Percentiles rank a stretch among this genome's conserved stretches.
These are phyloP conservation scores for Hypanus sabinus DNA, from an alignment of 2,113 vertebrate species.

Conservation along the genomic window DNA sequence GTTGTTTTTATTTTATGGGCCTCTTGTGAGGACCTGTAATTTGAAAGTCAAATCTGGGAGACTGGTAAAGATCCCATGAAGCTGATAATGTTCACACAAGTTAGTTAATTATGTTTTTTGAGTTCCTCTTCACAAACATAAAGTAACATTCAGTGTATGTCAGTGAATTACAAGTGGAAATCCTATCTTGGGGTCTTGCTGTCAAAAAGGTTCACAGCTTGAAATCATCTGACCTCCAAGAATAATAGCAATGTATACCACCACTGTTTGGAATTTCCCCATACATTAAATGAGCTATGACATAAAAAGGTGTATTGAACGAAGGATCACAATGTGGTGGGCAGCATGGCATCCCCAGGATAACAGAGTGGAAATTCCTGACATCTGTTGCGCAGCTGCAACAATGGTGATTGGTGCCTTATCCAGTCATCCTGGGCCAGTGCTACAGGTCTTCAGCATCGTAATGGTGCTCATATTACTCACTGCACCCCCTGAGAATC, in stretches of 20 bases:
- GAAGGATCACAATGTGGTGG: background rate
- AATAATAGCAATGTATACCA: background rate
- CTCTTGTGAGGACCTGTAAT: background rate
- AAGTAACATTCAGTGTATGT: background rate
- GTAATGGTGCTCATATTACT: background rate
- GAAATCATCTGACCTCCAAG: background rate
- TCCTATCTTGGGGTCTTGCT: background rate
- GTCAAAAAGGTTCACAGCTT: background rate
- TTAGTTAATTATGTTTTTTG: background rate
- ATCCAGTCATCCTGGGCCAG: background rate
- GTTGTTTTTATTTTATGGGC: background rate
- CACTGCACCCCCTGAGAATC: background rate
- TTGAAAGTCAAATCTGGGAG: background rate
- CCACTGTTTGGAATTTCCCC: background rate
- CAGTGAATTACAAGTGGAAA: background rate
- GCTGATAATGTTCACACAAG: background rate
- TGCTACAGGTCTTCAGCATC: background rate
- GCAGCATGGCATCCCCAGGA: background rate
- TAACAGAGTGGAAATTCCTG: background rate
- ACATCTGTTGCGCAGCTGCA: background rate
- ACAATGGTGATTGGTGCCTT: background rate
- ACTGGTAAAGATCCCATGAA: background rate
- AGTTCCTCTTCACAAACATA: background rate
- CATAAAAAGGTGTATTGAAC: background rate
- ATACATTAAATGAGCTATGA: background rate